Base-by-base conservation (phyloP, 2,797 vertebrate species). In the Enteromius thamalakanensis region DNA sequence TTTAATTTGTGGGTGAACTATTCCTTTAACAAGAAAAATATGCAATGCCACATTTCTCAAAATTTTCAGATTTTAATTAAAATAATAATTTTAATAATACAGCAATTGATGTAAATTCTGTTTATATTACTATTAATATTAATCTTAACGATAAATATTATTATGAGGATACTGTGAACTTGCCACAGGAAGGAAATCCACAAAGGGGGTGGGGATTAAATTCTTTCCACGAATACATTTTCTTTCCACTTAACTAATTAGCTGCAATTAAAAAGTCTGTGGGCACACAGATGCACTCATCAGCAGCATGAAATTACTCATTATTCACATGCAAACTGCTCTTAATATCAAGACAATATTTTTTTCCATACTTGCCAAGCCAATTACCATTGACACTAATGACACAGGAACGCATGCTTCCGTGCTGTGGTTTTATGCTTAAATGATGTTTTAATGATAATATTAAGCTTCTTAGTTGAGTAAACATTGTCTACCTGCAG, bases 301-400 rank as follows among this genome's bases (percentile, higher is more conserved):
- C 76, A 58, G 37, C 64, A 64, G 23, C 23, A 34, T 64, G 29
- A 62, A 84, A 83, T 79, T 83, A 75, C 79, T 80, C 71, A 70
- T 32, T 74, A 83, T 82, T 82, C 75, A 81, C 58, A 76, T 80
- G 77, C 77, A 85, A 86, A 85, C 76, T 76, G 68, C 68, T 76
- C 74, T 81, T 79, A 83, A 78, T 85, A 70, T 75, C 83, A 83
- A 78, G 76, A 81, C 68, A 81, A 85, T 75, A 82, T 85, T 83
- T 85, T 49, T 32, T 77, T 83, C 68, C 77, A 76, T 58, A 79
- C 76, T 65, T 79, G 55, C 78, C 79, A 84, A 87, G 82, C 81
- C 71, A 88, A 86, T 84, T 86, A 88, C 51, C 37, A 68, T 67
- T 80, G 72, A 80, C 84, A 60, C 26, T 19, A 37, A 45, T 51